Conservation (phyloP, 2,797 vertebrate species). For the Platyrinchus mystaceus region DNA sequence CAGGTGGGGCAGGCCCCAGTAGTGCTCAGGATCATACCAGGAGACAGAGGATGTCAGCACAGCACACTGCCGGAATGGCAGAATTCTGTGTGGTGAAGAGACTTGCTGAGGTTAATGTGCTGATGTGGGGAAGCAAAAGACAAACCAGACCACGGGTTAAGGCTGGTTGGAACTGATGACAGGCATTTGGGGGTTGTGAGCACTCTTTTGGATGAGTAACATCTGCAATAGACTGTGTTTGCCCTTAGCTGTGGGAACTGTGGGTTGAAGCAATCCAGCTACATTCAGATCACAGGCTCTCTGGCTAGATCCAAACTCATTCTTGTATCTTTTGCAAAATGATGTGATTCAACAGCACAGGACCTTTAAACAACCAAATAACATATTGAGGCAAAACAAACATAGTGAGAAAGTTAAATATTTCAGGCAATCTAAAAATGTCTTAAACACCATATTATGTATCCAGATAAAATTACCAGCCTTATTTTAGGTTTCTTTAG, state of each 20-base stretch:
- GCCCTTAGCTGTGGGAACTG: neutral
- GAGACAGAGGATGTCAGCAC: neutral
- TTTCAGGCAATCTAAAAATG: slow-evolving; percentile 28
- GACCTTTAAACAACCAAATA: slow-evolving; percentile 15
- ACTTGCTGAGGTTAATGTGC: neutral
- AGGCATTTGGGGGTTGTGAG: neutral
- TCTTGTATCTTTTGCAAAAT: neutral
- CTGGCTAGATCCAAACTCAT: neutral
- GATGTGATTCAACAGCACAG: neutral
- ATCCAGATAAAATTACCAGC: slow-evolving; percentile 1
- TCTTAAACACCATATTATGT: slow-evolving; percentile 24
- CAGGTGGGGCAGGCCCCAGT: neutral
- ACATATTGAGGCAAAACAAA: neutral
- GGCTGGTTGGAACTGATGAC: neutral
- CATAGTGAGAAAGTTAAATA: neutral
- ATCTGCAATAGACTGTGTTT: neutral
- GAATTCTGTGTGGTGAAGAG: neutral
- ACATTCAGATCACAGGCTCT: neutral
- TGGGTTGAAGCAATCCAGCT: neutral
- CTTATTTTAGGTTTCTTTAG: slow-evolving; percentile 16
- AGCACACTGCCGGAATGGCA: neutral
- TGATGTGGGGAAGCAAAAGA: neutral
- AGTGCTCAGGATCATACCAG: neutral
- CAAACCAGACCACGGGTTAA: neutral
- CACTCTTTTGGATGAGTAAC: neutral